Base-by-base conservation (phyloP, 37 sponge, comb jelly and placozoan genomes). In the Beroe forskalii region DNA sequence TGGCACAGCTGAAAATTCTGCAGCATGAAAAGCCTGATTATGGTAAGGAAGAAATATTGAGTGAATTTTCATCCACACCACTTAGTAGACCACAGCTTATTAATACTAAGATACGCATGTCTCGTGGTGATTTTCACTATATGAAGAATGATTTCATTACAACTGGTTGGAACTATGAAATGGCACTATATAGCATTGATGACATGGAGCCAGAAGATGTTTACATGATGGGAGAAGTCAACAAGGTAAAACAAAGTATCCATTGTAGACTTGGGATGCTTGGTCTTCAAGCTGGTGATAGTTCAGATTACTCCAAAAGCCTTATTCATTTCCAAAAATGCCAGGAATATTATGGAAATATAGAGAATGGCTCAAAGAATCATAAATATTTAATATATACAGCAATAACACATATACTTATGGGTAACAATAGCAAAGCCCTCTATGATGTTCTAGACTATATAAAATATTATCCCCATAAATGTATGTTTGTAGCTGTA, bases 131-230 rank as follows among this genome's bases (percentile, higher is more conserved):
- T 69, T 69, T 69, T 27, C 32, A 69, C 17, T 69, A 69, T 32
- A 69, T 69, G 72, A 27, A 69, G 32, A 69, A 69, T 69, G 72
- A 69, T 69, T 69, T 69, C 32, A 37, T 69, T 1, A 69, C 38
- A 36, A 69, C 72, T 36, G 72, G 38, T 32, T 69, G 72, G 72
- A 69, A 69, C 32, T 69, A 69, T 69, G 72, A 69, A 69, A 69
- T 69, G 72, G 72, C 72, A 20, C 72, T 69, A 33, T 69, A 69
- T 17, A 32, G 72, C 1, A 14, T 69, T 35, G 72, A 69, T 69
- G 72, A 69, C 38, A 33, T 69, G 36, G 32, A 36, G 17, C 38
- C 38, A 35, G 72, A 69, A 36, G 32, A 69, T 69, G 6, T 36
- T 12, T 69, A 19, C 19, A 32, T 69, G 72, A 19, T 14, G 32